Evolutionary conservation across 2,797 vertebrate species (phyloP), one percentile per base, ranked within the genome.

Genomic region (Catharus ustulatus): DNA sequence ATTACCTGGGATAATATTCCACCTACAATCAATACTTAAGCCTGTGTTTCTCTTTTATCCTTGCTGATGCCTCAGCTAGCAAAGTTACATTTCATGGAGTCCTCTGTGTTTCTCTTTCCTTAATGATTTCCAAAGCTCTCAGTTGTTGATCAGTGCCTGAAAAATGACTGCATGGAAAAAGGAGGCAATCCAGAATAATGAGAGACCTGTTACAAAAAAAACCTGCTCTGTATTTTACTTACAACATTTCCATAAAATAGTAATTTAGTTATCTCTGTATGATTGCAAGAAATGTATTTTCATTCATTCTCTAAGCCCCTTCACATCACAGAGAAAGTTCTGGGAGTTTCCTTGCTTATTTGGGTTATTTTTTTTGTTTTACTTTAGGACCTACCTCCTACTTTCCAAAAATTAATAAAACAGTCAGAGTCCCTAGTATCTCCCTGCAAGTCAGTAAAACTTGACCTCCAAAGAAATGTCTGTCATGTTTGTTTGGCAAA

Each of bases 81-180:
- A 88, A 95, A 95, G 91, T 93, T 91, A 82, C 42, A 68, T 90
- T 94, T 94, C 72, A 76, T 42, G n/a, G 67, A 94, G 45, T 54
- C 34, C 80, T 77, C 85, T 64, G 63, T 87, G 68, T 91, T 93
- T 87, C 94, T 90, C 79, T 93, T 90, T 85, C 69, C 75, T 90
- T 92, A 89, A 93, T 67, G 85, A 94, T 92, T 91, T 95, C 92
- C 87, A 96, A 95, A 93, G 74, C 73, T 82, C 72, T 73, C 80
- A 22, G 82, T 48, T 92, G 89, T 93, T 94, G 87, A 91, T 91
- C 77, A 51, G 62, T 76, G 80, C 67, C 80, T 96, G 80, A 96
- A 93, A 92, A 85, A 94, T 64, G 85, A 96, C 43, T 71, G 61
- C 80, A 91, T 74, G 87, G 85, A 88, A 88, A 95, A 96, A 91